phyloP scores from a whole-genome alignment of 2,113 vertebrate species.

The Alaudala cheleensis region DNA sequence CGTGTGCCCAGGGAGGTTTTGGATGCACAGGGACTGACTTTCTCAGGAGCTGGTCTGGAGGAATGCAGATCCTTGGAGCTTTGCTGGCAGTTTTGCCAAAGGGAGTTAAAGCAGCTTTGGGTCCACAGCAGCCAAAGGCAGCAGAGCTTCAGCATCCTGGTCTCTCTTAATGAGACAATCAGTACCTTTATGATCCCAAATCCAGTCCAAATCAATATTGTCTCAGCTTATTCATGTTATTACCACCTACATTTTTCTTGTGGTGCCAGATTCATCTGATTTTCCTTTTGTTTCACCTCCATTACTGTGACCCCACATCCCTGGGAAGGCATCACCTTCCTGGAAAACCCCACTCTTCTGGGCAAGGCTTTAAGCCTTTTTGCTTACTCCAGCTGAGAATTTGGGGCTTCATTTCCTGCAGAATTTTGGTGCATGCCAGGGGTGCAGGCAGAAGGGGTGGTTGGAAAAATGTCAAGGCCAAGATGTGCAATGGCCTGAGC shows the following conservation, averaged over 20 bases:
- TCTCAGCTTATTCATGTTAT: background rate
- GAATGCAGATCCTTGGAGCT: background rate
- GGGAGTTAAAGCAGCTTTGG: fast-evolving
- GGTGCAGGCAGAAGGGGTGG: background rate
- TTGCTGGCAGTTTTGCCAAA: background rate
- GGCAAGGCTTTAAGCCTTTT: background rate
- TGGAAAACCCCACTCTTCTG: background rate
- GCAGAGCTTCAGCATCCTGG: fast-evolving
- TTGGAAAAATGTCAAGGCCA: background rate
- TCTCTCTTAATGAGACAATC: background rate
- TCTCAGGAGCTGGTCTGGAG: background rate
- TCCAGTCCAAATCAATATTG: background rate
- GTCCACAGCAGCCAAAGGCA: background rate
- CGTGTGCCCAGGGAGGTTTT: fast-evolving
- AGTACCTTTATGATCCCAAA: background rate
- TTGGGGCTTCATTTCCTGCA: background rate
- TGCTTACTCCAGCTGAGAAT: background rate
- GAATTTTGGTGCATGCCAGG: background rate
- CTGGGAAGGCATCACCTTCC: background rate
- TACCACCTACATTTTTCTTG: background rate
- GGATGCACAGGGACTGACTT: background rate
- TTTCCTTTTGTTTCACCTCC: background rate
- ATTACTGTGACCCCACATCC: fast-evolving
- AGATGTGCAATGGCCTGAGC: background rate
- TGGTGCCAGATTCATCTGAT: fast-evolving